Evolutionary conservation across 2,113 vertebrate species (phyloP).

Genomic region (Microtus richardsoni): DNA sequence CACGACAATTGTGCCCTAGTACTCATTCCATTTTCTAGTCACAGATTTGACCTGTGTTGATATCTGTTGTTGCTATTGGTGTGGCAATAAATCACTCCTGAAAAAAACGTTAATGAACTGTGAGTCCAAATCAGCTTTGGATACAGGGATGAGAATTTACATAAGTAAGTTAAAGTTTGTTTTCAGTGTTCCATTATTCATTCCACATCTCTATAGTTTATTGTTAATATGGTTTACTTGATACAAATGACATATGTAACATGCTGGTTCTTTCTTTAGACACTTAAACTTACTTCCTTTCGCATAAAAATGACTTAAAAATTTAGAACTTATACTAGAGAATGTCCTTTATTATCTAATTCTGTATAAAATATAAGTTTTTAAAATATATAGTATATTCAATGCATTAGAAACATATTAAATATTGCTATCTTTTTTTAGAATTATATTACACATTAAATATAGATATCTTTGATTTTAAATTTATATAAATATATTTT

Average conservation of each 20-base stretch:
- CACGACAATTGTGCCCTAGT: background rate
- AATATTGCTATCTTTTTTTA: too few species aligned
- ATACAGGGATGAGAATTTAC: background rate
- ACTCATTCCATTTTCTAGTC: background rate
- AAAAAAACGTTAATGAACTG: background rate
- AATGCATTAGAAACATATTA: background rate
- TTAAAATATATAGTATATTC: background rate
- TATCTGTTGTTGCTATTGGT: background rate
- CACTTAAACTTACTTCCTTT: background rate
- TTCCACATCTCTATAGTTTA: background rate
- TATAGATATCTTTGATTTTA: background rate
- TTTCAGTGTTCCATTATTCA: background rate
- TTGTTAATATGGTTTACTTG: background rate
- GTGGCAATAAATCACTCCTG: conserved; percentile 2
- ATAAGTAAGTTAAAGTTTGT: background rate
- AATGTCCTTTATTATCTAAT: background rate
- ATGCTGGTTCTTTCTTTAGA: background rate
- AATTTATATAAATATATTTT: background rate
- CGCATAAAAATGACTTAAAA: background rate
- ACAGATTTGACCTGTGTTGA: background rate
- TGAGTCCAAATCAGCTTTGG: background rate
- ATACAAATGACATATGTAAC: background rate
- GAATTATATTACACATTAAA: background rate
- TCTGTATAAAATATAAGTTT: background rate
- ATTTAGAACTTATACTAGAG: background rate